Evolutionary conservation across 2,113 vertebrate genomes (phyloP).

Genomic region (Cheilinus undulatus): DNA sequence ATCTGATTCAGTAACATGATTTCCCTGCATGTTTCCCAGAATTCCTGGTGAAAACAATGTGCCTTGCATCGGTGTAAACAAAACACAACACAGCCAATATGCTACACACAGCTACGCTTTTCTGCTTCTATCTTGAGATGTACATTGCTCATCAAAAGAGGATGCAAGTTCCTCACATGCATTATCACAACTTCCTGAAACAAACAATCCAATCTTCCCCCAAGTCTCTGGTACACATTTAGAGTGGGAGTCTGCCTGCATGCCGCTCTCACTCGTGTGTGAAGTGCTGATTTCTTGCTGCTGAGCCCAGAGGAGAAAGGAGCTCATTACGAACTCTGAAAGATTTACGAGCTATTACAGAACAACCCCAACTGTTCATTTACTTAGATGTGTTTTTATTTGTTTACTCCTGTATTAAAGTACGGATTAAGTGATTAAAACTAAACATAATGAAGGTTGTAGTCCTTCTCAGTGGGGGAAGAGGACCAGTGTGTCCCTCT

Average conservation of each 20-base stretch:
- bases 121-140: background rate
- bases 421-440: conserved; percentile 78
- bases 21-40: background rate
- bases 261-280: conserved; percentile 45
- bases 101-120: background rate
- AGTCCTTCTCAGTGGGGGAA: conserved; percentile 45
- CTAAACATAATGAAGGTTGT: conserved; percentile 67
- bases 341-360: conserved; percentile 80
- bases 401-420: conserved; percentile 77
- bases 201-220: conserved; percentile 50
- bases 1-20: background rate
- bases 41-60: background rate
- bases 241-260: conserved; percentile 46
- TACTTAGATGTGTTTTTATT: conserved; percentile 75
- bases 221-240: conserved; percentile 52
- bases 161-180: conserved; percentile 28
- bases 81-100: background rate
- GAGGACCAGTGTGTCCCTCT: conserved; percentile 36
- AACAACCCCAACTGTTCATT: conserved; percentile 70
- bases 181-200: conserved; percentile 67
- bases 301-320: conserved; percentile 67
- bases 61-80: background rate
- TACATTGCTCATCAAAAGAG: conserved; percentile 21
- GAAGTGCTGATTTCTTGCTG: conserved; percentile 65
- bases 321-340: conserved; percentile 78